A percentile compares a stretch with the other conserved stretches of the same genome.
These are phyloP conservation scores for Paramormyrops kingsleyae DNA, from an alignment of 2,113 vertebrate species.

Conservation along the genomic window DNA sequence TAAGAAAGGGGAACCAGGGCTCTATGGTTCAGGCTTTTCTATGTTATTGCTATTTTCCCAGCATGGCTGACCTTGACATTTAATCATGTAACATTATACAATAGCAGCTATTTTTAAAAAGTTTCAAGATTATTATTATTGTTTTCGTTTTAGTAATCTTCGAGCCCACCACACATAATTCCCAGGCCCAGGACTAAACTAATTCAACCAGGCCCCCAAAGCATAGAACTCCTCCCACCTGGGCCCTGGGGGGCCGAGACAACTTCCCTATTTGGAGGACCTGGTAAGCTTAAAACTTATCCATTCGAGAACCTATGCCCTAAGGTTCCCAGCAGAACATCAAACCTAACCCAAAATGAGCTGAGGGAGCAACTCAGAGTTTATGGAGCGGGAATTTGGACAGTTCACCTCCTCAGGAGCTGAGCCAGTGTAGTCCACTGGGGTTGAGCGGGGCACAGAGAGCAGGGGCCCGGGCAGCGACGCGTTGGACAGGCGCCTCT, in stretches of 20 bases:
- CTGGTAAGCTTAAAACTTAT: background rate
- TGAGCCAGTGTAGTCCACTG: constrained; percentile 54
- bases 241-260: background rate
- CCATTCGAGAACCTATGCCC: background rate
- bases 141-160: background rate
- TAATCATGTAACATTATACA: background rate
- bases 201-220: background rate
- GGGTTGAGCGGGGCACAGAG: constrained; percentile 63
- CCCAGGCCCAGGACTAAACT: background rate
- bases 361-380: background rate
- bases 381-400: background rate
- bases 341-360: background rate
- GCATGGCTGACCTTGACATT: background rate
- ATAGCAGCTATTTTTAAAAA: background rate
- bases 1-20: background rate
- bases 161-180: background rate
- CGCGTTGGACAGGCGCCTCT: constrained; percentile 77
- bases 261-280: background rate
- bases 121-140: background rate
- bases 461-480: constrained; percentile 70
- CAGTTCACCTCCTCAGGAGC: constrained; percentile 73
- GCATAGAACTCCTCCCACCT: background rate
- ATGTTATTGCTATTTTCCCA: background rate
- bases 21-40: background rate
- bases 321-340: background rate